Evolutionary conservation across 1,140 invertebrate genomes (phyloP).

Genomic region (Penaeus indicus): DNA sequence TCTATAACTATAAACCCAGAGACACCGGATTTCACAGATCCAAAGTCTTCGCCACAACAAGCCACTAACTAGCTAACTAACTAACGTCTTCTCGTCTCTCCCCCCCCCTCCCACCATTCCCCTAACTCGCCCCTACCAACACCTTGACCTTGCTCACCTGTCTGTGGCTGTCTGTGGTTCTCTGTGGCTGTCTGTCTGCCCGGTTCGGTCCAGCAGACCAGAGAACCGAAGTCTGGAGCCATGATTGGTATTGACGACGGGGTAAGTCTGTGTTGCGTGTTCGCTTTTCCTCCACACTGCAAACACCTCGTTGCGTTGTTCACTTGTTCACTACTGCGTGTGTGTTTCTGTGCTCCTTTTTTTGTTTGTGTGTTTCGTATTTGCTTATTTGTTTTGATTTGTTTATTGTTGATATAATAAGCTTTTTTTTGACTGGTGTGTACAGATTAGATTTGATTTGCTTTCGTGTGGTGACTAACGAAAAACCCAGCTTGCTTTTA

Average conservation of each 20-base stretch:
- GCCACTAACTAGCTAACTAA: conserved; percentile 36
- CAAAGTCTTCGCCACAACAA: neutral
- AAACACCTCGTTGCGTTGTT: too few species aligned
- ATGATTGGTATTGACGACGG: conserved; percentile 69
- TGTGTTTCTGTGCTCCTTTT: neutral
- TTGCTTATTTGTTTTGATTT: too few species aligned
- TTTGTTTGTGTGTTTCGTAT: too few species aligned
- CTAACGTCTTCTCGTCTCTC: conserved; percentile 48
- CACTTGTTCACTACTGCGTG: neutral
- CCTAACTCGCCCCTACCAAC: conserved; percentile 3
- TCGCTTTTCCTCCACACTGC: neutral
- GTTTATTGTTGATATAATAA: too few species aligned
- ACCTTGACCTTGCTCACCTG: too few species aligned
- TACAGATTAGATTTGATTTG: too few species aligned
- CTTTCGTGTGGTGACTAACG: too few species aligned
- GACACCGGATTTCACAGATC: neutral
- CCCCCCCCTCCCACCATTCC: neutral
- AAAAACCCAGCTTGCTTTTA: too few species aligned
- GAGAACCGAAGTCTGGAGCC: conserved; percentile 52
- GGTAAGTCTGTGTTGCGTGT: conserved; percentile 65
- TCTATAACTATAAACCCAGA: too few species aligned
- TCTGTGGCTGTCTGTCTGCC: neutral
- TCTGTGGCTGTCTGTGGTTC: neutral
- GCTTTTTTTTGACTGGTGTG: too few species aligned
- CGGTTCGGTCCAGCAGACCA: conserved; percentile 35